Evolutionary conservation across 2,888 invertebrate genomes (phyloP).

Genomic region (Chesias legatella): DNA sequence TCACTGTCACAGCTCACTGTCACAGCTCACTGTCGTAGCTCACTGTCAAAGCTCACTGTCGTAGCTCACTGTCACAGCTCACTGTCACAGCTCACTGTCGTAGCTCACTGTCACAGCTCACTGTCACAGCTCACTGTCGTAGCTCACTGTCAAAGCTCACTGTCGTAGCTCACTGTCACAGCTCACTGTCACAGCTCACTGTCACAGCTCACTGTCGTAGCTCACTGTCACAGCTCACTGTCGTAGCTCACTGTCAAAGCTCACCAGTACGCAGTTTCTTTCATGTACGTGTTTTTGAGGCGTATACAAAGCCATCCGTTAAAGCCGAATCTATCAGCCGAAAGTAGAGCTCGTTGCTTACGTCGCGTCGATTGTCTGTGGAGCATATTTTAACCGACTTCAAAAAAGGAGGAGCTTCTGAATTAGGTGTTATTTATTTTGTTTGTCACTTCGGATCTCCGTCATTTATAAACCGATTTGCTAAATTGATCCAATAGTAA

Average conservation of each 20-base stretch:
- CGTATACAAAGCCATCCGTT: slow-evolving; percentile 2
- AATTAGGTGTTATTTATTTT: too few relatives aligned
- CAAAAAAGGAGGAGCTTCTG: too few relatives aligned
- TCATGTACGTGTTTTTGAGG: slow-evolving; percentile 18
- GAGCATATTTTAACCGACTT: too few relatives aligned
- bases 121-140: slow-evolving; percentile 34
- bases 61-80: slow-evolving; percentile 37
- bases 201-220: slow-evolving; percentile 35
- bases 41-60: slow-evolving; percentile 30
- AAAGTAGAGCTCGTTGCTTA: too few relatives aligned
- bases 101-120: slow-evolving; percentile 33
- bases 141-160: slow-evolving; percentile 38
- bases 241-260: slow-evolving; percentile 35
- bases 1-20: slow-evolving; percentile 30
- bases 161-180: slow-evolving; percentile 31
- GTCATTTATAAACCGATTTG: too few relatives aligned
- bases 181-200: slow-evolving; percentile 36
- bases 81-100: slow-evolving; percentile 36
- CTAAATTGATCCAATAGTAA: too few relatives aligned
- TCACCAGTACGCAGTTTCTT: slow-evolving; percentile 25
- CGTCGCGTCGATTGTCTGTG: too few relatives aligned
- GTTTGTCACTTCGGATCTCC: too few relatives aligned
- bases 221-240: slow-evolving; percentile 36
- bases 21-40: slow-evolving; percentile 39
- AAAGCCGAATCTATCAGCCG: too few relatives aligned